Percentiles rank a stretch among this genome's conserved stretches.
Conservation (phyloP, 2,113 vertebrate species). For the Pagrus major region DNA sequence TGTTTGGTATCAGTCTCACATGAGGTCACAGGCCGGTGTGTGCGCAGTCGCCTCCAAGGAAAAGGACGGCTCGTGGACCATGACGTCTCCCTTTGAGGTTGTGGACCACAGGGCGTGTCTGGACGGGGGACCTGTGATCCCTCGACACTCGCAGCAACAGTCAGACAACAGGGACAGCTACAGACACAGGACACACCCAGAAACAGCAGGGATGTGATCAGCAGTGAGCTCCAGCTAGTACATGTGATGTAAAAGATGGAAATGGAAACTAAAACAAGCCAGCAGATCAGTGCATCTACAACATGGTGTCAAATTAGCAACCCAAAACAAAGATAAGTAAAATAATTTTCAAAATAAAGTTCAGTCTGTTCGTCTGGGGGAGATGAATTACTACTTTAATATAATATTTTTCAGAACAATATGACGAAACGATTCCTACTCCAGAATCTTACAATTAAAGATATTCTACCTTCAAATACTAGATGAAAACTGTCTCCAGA, state of each 20-base stretch:
- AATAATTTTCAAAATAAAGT: no score
- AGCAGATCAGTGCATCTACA: no score
- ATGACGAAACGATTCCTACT: no score
- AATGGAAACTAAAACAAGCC: neutral
- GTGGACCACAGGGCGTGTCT: constrained; percentile 94
- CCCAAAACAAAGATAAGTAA: no score
- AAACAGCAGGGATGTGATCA: neutral
- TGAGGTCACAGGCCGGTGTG: constrained; percentile 89
- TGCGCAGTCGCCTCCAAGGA: constrained; percentile 86
- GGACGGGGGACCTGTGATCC: constrained; percentile 87
- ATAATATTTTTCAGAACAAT: no score
- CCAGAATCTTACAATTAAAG: no score
- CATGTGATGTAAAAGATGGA: neutral
- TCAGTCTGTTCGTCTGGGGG: no score
- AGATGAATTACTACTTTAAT: no score
- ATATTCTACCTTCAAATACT: no score
- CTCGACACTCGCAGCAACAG: constrained; percentile 92
- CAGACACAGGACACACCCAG: neutral
- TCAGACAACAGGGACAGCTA: constrained; percentile 92
- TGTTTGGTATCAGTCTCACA: constrained; percentile 85
- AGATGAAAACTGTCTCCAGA: no score
- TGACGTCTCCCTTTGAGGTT: constrained; percentile 95
- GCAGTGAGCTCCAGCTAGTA: neutral
- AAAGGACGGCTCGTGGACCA: constrained; percentile 92
- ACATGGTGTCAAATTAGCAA: constrained; percentile 5